Percentiles rank a stretch among this genome's conserved stretches.
These are phyloP conservation scores for Drosophila quadrilineata DNA, from an alignment of 1,140 invertebrate species.

Conservation along the genomic window DNA sequence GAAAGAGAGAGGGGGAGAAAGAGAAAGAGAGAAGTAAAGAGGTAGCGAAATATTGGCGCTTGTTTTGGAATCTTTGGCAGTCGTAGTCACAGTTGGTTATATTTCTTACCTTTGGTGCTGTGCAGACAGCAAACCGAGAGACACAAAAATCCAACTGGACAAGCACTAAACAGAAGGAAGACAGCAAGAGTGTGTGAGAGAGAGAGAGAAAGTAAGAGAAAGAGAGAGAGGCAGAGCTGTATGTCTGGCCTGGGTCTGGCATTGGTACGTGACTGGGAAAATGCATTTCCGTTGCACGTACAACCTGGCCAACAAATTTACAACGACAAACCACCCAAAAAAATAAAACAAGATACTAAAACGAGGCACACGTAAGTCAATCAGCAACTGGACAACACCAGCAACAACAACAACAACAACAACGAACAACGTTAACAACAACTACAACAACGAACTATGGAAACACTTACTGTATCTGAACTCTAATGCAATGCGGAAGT, in stretches of 20 bases:
- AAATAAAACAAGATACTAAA: no score
- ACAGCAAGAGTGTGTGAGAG: no score
- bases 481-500: conserved; percentile 76
- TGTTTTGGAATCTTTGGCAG: conserved; percentile 37
- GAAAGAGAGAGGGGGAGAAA: conserved; percentile 8
- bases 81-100: conserved; percentile 42
- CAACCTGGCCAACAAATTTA: conserved; percentile 44
- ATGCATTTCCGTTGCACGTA: conserved; percentile 77
- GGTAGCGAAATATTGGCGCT: neutral
- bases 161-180: conserved; percentile 6
- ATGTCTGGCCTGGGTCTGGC: conserved; percentile 44
- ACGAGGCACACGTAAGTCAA: conserved; percentile 74
- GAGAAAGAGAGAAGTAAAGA: neutral
- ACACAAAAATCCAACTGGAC: conserved; percentile 7
- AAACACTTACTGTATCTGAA: conserved; percentile 51
- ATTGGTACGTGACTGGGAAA: conserved; percentile 68
- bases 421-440: neutral
- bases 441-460: neutral
- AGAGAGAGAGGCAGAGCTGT: no score
- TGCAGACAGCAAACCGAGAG: conserved; percentile 11
- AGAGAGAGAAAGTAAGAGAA: no score
- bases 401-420: conserved; percentile 5
- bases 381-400: conserved; percentile 58
- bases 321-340: conserved; percentile 60
- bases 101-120: conserved; percentile 55